Evolutionary conservation across 2,113 vertebrate genomes (phyloP), one percentile per base, ranked within the genome.

Genomic region (Heloderma charlesbogerti): DNA sequence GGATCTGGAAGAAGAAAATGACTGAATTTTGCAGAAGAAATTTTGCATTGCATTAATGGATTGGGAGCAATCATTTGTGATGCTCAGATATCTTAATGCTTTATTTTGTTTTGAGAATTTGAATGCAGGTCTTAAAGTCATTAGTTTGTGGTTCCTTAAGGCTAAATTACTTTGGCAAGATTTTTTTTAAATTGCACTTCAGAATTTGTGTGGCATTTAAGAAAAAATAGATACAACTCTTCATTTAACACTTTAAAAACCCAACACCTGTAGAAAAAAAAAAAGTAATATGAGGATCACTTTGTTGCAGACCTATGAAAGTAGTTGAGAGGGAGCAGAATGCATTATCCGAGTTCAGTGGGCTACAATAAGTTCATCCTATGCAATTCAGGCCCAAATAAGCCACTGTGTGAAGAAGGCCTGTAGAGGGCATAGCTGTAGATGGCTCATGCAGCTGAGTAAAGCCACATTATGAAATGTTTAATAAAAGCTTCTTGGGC

Each of bases 1-100:
- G 93, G 86, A 95, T 93, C 84, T 87, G 92, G 6, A 90, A 84
- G 94, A 95, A 94, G 92, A 95, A 91, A 95, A 79, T 77, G 81
- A 57, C 84, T 90, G 84, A 91, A 94, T 87, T 88, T 8, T 92
- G 48, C 71, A 57, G n/a, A 85, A 94, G 18, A 85, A 93, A 92
- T 93, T 88, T 79, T 86, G 84, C 90, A 92, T 92, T 90, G 87
- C 90, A 93, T 69, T 37, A 92, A 45, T 72, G 13, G 69, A 72
- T 78, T 77, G 37, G 67, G 51, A 57, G 67, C 72, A 31, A 51
- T n/a, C 9, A 60, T 31, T 91, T 93, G 34, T 54, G 34, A 0
- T 0, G 34, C 86, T 86, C 29, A 16, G 37, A 93, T 67, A 22
- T 60, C 78, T 45, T 89, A 18, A 88, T 90, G 37, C 63, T n/a